Evolutionary conservation across 2,113 vertebrate genomes (phyloP).

Genomic region (Caracal caracal): DNA sequence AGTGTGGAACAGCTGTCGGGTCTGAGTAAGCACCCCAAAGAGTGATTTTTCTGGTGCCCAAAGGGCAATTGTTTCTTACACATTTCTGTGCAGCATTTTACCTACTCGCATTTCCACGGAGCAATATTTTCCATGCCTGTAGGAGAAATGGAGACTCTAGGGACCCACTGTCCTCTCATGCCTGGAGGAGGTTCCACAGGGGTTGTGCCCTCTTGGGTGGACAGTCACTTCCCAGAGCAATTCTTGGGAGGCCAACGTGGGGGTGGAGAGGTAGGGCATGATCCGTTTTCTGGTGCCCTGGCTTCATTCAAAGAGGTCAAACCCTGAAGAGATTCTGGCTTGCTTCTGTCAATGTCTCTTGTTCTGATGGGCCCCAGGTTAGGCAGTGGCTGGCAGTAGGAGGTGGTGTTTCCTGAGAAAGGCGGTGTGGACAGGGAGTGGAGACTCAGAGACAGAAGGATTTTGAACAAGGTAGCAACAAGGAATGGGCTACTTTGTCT

Average conservation of each 20-base stretch:
- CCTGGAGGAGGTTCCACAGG: neutral
- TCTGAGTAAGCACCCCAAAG: neutral
- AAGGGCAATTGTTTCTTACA: neutral
- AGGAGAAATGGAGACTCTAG: neutral
- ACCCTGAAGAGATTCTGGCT: neutral
- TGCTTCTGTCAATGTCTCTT: neutral
- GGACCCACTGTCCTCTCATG: neutral
- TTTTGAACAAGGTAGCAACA: neutral
- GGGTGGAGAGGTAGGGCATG: neutral
- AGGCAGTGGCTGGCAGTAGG: neutral
- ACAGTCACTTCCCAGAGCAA: neutral
- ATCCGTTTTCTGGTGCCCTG: neutral
- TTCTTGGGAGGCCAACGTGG: neutral
- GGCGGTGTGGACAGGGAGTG: too few species aligned
- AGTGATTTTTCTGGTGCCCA: neutral
- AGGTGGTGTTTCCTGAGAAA: neutral
- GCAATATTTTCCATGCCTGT: neutral
- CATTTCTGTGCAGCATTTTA: neutral
- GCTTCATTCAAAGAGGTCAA: neutral
- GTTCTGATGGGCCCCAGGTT: neutral
- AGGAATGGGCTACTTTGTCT: neutral
- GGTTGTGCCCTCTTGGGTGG: neutral
- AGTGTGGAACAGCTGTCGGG: neutral
- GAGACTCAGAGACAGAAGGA: neutral
- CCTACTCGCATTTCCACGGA: neutral